phyloP scores from a whole-genome alignment of 2,888 invertebrate genomes.

The Trisateles emortualis region DNA sequence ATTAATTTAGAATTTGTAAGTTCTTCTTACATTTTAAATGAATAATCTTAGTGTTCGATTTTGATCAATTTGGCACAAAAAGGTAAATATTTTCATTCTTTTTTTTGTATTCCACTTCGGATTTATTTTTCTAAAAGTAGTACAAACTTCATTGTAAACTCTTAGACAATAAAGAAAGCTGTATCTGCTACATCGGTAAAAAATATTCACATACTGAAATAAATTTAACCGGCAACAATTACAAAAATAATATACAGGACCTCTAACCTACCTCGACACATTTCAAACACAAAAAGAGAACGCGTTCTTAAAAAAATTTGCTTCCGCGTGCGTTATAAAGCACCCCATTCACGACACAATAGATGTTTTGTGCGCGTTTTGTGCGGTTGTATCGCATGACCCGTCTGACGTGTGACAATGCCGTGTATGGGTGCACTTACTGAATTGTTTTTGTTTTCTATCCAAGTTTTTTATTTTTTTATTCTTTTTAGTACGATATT shows the following conservation, averaged over 20 bases:
- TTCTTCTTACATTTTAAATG: no score
- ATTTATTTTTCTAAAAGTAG: no score
- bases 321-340: constrained; percentile 78
- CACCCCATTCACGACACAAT: constrained; percentile 82
- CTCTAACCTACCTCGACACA: constrained; percentile 36
- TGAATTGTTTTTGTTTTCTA: constrained; percentile 80
- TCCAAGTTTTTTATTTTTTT: constrained; percentile 39
- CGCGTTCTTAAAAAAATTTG: constrained; percentile 82
- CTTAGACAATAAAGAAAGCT: no score
- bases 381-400: constrained; percentile 60
- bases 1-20: no score
- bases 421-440: constrained; percentile 72
- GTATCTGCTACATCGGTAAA: no score
- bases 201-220: background rate
- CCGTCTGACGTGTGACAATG: constrained; percentile 70
- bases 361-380: constrained; percentile 72
- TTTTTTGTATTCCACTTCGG: no score
- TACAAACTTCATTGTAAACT: no score
- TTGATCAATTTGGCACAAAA: no score
- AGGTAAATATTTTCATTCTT: no score
- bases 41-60: no score
- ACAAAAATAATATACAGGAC: constrained; percentile 38
- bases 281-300: constrained; percentile 65
- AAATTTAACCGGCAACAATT: constrained; percentile 2
- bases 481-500: constrained; percentile 51